These are phyloP conservation scores for Lasioglossum marginatum DNA, from an alignment of 2,888 invertebrate species.

Conservation along the genomic window DNA sequence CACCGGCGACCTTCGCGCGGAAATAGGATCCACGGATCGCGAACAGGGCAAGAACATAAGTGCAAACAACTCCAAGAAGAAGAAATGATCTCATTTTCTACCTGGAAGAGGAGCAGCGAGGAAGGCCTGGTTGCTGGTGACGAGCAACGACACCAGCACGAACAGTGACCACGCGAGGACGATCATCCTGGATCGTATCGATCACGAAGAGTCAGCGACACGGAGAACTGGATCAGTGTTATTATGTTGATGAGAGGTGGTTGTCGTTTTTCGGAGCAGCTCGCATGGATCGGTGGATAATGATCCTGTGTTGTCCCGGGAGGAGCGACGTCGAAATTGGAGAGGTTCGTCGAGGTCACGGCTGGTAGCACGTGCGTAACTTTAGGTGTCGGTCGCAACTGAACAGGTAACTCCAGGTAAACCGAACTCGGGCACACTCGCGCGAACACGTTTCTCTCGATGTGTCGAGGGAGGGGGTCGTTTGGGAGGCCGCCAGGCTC, in stretches of 20 bases:
- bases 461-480: slow-evolving; percentile 30
- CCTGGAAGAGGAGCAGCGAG: slow-evolving; percentile 77
- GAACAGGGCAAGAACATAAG: not conserved
- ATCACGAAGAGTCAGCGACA: slow-evolving; percentile 40
- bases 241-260: not conserved
- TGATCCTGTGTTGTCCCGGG: not conserved
- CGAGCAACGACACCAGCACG: slow-evolving; percentile 73
- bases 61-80: not conserved
- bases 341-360: not conserved
- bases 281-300: not conserved
- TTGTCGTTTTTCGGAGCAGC: not conserved
- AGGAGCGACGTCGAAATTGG: not conserved
- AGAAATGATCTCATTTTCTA: slow-evolving; percentile 37
- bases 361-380: slow-evolving; percentile 13
- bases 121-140: slow-evolving; percentile 77
- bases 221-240: slow-evolving; percentile 49
- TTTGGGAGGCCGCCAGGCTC: slow-evolving; percentile 40
- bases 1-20: not conserved
- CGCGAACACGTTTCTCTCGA: slow-evolving; percentile 60
- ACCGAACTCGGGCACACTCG: slow-evolving; percentile 18
- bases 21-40: not conserved
- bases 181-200: slow-evolving; percentile 74
- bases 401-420: slow-evolving; percentile 11
- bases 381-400: slow-evolving; percentile 30
- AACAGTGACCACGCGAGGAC: slow-evolving; percentile 76